Evolutionary conservation across 2,888 invertebrate species (phyloP), one percentile per base, ranked within the genome.

Genomic region (Oxycera nigricornis): DNA sequence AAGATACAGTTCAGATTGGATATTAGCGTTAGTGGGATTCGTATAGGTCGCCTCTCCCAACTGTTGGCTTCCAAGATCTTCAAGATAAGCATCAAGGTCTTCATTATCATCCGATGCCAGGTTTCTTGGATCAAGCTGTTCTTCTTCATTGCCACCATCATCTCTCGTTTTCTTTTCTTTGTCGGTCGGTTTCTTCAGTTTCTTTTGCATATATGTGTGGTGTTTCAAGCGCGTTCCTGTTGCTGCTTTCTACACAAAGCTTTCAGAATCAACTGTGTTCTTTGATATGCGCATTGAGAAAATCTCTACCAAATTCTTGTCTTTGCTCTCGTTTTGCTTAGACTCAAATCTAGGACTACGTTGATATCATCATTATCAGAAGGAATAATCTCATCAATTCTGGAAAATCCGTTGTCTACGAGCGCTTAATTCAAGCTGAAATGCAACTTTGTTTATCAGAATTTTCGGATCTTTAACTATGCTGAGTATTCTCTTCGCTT

Each of bases 121-220:
- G 50, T 50, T 50, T 50, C 50, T 50, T 50, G 50, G 1, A 50
- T 50, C 50, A n/a, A n/a, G 50, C 50, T 50, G 50, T 17, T 50
- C 17, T 1, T 50, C 50, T 50, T 50, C 11, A 11, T 11, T 35
- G 35, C 11, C 35, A 35, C 35, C 6, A 35, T 35, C 35, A 35
- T 35, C 35, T 7, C 35, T 11, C 6, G 11, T 35, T 35, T 35
- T 35, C 35, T 35, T 35, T 35, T 35, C 35, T 35, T 7, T 11
- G 35, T 35, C 35, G 6, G 6, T 35, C 17, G 50, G 17, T 50
- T 50, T 50, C 50, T 50, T 50, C 50, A 50, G 1, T 50, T 17
- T 50, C 1, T 50, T 17, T 17, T n/a, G 50, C 9, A 39, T 35
- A 35, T 35, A 35, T 11, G 35, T 35, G 35, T 35, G 35, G 35